Evolutionary conservation across 92 coral and sea anemone species (phyloP).

Genomic region (Epizoanthus stellaris): DNA sequence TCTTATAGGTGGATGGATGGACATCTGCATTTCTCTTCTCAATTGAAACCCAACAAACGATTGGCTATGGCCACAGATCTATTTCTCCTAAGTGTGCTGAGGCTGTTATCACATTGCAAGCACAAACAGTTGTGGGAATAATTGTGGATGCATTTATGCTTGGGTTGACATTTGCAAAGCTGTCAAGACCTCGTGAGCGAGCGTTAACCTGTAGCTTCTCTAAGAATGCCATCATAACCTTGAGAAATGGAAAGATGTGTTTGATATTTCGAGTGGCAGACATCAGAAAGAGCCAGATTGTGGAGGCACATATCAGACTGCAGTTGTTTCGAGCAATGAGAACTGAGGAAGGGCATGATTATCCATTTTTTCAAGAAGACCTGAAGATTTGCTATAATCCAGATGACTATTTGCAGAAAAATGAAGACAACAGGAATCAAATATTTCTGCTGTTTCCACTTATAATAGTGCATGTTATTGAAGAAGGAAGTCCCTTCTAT

Average conservation of each 20-base stretch:
- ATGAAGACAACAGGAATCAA: conserved; percentile 67
- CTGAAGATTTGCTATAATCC: conserved; percentile 80
- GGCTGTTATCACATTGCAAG: conserved; percentile 77
- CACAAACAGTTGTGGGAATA: conserved; percentile 80
- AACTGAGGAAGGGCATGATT: conserved; percentile 76
- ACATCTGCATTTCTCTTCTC: conserved; percentile 93
- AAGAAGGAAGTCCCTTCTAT: conserved; percentile 89
- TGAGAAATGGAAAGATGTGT: conserved; percentile 90
- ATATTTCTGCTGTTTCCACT: conserved; percentile 81
- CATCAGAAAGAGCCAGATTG: conserved; percentile 83
- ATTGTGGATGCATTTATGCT: conserved; percentile 88
- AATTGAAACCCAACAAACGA: conserved; percentile 96
- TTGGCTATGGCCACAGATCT: conserved; percentile 91
- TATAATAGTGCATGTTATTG: conserved; percentile 81
- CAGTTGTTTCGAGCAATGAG: conserved; percentile 67
- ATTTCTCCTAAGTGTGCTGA: conserved; percentile 85
- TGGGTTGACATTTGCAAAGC: conserved; percentile 93
- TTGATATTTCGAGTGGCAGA: conserved; percentile 91
- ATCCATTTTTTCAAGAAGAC: conserved; percentile 83
- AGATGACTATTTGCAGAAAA: conserved; percentile 35
- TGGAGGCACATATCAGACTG: conserved; percentile 83
- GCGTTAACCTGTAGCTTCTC: conserved; percentile 91
- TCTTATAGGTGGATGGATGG: conserved; percentile 84
- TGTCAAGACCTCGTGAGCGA: conserved; percentile 93
- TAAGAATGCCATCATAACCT: conserved; percentile 75